These are phyloP conservation scores for Drosophila lacteicornis DNA, from an alignment of 1,140 invertebrate species.

Conservation along the genomic window DNA sequence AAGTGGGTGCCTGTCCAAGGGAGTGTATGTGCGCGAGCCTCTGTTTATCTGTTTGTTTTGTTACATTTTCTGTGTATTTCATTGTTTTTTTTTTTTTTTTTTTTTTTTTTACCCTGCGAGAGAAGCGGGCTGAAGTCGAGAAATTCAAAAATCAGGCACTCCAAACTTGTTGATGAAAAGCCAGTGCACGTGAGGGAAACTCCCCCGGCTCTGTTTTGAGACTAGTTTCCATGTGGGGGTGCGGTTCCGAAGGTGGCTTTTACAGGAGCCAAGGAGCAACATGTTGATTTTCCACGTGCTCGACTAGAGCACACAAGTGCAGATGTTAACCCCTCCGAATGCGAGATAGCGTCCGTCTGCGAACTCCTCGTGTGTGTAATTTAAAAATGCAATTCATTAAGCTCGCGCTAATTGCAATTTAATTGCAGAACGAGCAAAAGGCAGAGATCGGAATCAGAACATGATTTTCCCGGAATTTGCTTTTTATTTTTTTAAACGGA, in stretches of 20 bases:
- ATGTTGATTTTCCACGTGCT: constrained; percentile 80
- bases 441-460: constrained; percentile 19
- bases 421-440: constrained; percentile 53
- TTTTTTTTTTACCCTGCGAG: constrained; percentile 14
- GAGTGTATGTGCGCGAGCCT: constrained; percentile 25
- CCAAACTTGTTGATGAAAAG: constrained; percentile 79
- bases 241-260: constrained; percentile 18
- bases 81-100: background rate
- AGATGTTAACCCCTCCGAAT: constrained; percentile 1
- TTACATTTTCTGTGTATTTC: constrained; percentile 55
- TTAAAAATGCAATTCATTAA: constrained; percentile 78
- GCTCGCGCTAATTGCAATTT: constrained; percentile 73
- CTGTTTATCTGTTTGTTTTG: constrained; percentile 78
- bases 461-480: constrained; percentile 3
- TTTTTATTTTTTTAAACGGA: constrained; percentile 27
- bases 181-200: constrained; percentile 49
- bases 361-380: constrained; percentile 25
- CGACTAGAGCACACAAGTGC: constrained; percentile 35
- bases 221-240: constrained; percentile 23
- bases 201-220: constrained; percentile 46
- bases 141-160: constrained; percentile 76
- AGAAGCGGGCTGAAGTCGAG: constrained; percentile 51
- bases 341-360: constrained; percentile 9
- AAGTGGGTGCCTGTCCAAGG: constrained; percentile 54
- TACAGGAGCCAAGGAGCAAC: constrained; percentile 65